Evolutionary conservation across 2,113 vertebrate species (phyloP).

Genomic region (Etheostoma cragini): DNA sequence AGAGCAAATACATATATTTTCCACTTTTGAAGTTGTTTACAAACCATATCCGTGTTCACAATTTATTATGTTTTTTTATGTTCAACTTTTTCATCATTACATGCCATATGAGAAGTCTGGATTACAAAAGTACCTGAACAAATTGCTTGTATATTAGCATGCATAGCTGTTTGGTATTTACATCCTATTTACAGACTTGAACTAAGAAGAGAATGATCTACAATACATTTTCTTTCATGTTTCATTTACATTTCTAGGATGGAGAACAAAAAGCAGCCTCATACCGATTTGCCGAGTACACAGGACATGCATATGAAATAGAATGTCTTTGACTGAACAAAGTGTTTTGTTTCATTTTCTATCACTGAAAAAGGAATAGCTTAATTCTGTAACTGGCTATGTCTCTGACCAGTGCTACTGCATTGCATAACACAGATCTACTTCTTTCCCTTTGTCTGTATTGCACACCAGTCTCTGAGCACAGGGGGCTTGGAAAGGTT

Average conservation of each 20-base stretch:
- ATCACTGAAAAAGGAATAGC: conserved; percentile 49
- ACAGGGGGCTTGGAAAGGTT: conserved; percentile 90
- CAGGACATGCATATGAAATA: conserved; percentile 92
- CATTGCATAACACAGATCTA: conserved; percentile 77
- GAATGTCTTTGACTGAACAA: conserved; percentile 88
- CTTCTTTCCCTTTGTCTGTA: conserved; percentile 84
- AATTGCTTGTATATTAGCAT: conserved; percentile 96
- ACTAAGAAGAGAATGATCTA: conserved; percentile 86
- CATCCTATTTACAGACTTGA: conserved; percentile 93
- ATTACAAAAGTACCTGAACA: conserved; percentile 99
- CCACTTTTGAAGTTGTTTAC: conserved; percentile 79
- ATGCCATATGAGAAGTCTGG: conserved; percentile 90
- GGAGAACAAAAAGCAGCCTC: conserved; percentile 88
- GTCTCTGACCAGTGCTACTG: conserved; percentile 65
- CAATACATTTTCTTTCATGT: conserved; percentile 79
- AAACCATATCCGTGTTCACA: conserved; percentile 81
- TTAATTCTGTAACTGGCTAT: conserved; percentile 55
- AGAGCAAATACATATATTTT: conserved; percentile 79
- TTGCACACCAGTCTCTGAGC: conserved; percentile 89
- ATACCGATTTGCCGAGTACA: conserved; percentile 86
- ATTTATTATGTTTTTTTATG: conserved; percentile 85
- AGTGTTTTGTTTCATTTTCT: conserved; percentile 64
- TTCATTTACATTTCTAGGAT: conserved; percentile 90
- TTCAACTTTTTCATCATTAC: conserved; percentile 84
- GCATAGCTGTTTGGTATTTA: conserved; percentile 96